Evolutionary conservation across 2,797 vertebrate species (phyloP), one percentile per base, ranked within the genome.

Genomic region (Lutjanus argentimaculatus): DNA sequence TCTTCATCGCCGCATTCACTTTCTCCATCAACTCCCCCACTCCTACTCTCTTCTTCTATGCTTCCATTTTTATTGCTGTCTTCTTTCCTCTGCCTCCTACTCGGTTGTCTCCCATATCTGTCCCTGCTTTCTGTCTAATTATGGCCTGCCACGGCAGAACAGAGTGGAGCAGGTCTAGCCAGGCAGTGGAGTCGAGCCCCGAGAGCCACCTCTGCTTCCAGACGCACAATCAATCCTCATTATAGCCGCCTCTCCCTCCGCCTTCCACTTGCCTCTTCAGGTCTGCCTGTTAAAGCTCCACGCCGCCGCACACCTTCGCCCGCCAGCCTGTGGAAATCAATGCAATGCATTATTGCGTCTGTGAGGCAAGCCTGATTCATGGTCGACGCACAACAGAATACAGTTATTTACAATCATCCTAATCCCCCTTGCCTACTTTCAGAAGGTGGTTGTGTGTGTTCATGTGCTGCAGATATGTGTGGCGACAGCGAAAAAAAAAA

Each of bases 211-310:
- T 89, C 91, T 87, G 82, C 91, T 88, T 88, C 87, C 87, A 92
- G 92, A 93, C 89, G 73, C 85, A 87, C 90, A 87, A 94, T 94
- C 93, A 88, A 91, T 94, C 91, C 91, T 95, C 91, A 93, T 95
- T 94, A 94, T 82, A 73, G 68, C 84, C 45, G 16, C 65, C 82
- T 89, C 77, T 71, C 76, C 83, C 25, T 30, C 25, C 75, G 82
- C 83, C 79, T 76, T 84, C 82, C 49, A 40, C 68, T 80, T 70
- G 66, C 68, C 76, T 83, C 82, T 66, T 82, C 56, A 75, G 52
- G 64, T 90, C 89, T 85, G 90, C 82, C 62, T 61, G 66, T 83
- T 79, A 83, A 83, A 88, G 67, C 80, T 59, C 69, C 48, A 79
- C 65, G 11, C 72, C 30, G 19, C 69, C 73, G 8, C 43, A 73